phyloP scores from a whole-genome alignment of 2,797 vertebrate genomes.

The Gallinago nigripennis region DNA sequence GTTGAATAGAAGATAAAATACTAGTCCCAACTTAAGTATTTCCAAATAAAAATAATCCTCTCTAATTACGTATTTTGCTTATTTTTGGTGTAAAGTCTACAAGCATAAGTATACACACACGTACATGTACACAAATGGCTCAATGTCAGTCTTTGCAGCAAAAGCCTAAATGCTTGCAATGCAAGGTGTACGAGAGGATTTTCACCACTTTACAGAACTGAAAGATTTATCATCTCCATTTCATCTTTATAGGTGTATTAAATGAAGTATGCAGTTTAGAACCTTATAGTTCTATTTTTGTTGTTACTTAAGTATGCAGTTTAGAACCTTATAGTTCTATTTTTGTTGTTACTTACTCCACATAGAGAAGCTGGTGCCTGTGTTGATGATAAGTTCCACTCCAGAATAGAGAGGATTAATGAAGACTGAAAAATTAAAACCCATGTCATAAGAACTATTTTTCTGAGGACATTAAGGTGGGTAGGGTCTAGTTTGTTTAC shows the following conservation, averaged over 20 bases:
- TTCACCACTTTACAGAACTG: background rate
- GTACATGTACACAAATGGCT: background rate
- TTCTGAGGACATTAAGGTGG: background rate
- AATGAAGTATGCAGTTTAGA: background rate
- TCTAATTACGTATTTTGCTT: background rate
- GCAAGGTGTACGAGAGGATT: background rate
- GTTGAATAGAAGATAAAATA: background rate
- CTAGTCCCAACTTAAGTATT: background rate
- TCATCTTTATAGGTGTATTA: background rate
- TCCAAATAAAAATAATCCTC: background rate
- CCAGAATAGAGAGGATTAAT: background rate
- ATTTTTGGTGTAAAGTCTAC: background rate
- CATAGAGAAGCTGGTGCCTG: background rate
- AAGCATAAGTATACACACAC: rapidly evolving
- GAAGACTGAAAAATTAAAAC: background rate
- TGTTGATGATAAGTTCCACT: rapidly evolving
- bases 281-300: background rate
- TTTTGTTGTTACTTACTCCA: background rate
- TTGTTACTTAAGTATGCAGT: background rate
- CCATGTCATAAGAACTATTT: background rate
- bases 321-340: background rate
- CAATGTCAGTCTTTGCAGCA: background rate
- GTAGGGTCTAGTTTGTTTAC: background rate
- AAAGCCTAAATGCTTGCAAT: background rate
- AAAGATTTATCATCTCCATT: background rate